Evolutionary conservation across 2,797 vertebrate genomes (phyloP).

Genomic region (Pipistrellus nathusii): DNA sequence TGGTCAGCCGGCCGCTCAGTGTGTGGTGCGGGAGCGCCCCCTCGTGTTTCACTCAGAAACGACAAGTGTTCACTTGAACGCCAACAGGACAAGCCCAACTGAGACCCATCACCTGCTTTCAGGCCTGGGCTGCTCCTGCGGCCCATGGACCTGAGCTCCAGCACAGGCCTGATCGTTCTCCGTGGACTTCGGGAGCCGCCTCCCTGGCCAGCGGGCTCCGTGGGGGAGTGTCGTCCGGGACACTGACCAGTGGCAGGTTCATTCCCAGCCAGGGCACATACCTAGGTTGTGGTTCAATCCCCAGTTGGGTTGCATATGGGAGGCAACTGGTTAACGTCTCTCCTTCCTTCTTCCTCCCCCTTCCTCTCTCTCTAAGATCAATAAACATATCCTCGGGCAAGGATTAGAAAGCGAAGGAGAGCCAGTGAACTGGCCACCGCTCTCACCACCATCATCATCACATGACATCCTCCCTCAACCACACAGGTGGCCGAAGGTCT

Average conservation of each 20-base stretch:
- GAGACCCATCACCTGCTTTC: background rate
- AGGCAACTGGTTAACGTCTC: background rate
- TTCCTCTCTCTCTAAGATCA: background rate
- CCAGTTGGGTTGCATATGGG: background rate
- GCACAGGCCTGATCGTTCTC: background rate
- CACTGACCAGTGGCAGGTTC: background rate
- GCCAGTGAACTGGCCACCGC: background rate
- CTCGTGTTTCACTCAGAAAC: background rate
- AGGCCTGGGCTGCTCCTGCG: background rate
- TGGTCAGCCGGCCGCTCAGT: background rate
- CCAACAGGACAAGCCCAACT: background rate
- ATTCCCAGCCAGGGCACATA: background rate
- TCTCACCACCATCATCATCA: too few species aligned
- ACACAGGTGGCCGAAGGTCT: background rate
- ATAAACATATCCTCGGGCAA: background rate
- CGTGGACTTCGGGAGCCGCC: too few species aligned
- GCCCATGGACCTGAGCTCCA: background rate
- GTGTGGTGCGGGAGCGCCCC: constrained; percentile 33
- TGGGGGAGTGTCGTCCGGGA: too few species aligned
- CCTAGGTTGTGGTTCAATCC: background rate
- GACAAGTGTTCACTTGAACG: background rate
- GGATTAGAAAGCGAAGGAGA: background rate
- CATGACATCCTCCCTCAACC: background rate
- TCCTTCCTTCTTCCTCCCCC: background rate
- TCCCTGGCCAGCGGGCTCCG: background rate